A percentile compares a stretch with the other conserved stretches of the same genome.
These are phyloP conservation scores for Orussus abietinus DNA, from an alignment of 1,140 invertebrate species.

Conservation along the genomic window DNA sequence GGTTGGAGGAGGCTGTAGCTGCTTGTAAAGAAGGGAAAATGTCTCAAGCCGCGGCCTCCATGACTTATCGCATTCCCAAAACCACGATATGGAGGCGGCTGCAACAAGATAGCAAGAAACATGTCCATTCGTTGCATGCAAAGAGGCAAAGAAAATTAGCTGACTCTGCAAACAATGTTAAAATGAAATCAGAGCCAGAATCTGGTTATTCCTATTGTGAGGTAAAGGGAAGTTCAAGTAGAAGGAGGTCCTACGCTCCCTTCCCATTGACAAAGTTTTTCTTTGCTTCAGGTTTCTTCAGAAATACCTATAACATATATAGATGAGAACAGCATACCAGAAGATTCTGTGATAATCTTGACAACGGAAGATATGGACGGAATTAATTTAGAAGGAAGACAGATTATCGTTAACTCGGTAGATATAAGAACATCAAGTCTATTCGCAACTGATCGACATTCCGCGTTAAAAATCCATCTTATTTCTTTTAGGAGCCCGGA, in stretches of 20 bases:
- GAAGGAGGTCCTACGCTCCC: no score
- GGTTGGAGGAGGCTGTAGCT: slow-evolving; percentile 56
- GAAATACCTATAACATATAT: slow-evolving; percentile 51
- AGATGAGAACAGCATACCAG: slow-evolving; percentile 41
- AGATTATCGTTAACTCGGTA: slow-evolving; percentile 44
- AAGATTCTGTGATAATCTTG: slow-evolving; percentile 47
- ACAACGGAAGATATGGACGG: slow-evolving; percentile 41
- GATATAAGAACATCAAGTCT: slow-evolving; percentile 2
- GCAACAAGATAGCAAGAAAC: slow-evolving; percentile 40
- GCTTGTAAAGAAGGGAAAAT: slow-evolving; percentile 57
- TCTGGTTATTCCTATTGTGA: slow-evolving; percentile 36
- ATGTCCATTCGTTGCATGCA: slow-evolving; percentile 4
- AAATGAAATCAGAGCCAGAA: slow-evolving; percentile 13
- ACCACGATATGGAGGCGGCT: slow-evolving; percentile 61
- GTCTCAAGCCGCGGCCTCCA: slow-evolving; percentile 58
- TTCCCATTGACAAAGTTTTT: no score
- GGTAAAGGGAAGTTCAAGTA: no score
- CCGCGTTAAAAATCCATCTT: slow-evolving; percentile 5
- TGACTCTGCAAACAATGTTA: slow-evolving; percentile 9
- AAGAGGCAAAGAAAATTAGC: slow-evolving; percentile 15
- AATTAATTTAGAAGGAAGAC: slow-evolving; percentile 38
- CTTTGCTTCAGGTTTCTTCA: slow-evolving; percentile 23
- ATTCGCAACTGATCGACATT: slow-evolving; percentile 4
- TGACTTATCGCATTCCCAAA: slow-evolving; percentile 58
- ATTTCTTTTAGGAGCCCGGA: slow-evolving; percentile 28